These are phyloP conservation scores for Talpa occidentalis DNA, from an alignment of 2,113 vertebrate species.

Conservation along the genomic window DNA sequence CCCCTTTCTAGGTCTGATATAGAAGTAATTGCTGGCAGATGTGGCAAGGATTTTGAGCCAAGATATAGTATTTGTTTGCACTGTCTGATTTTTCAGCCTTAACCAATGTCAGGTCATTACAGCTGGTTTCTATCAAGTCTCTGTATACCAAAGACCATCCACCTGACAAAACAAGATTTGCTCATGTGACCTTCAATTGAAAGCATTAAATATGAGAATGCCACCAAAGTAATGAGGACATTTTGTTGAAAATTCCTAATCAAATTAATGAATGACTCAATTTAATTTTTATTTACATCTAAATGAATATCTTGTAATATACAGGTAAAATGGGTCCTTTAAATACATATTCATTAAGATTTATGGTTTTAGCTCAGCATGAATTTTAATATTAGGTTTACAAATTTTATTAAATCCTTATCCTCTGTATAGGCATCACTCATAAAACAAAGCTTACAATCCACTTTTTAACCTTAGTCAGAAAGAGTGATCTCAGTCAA, in stretches of 20 bases:
- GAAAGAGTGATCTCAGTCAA: slow-evolving; percentile 65
- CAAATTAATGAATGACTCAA: slow-evolving; percentile 82
- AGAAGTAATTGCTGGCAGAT: slow-evolving; percentile 95
- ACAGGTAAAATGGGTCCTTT: slow-evolving; percentile 63
- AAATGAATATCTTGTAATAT: slow-evolving; percentile 64
- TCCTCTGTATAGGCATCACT: slow-evolving; percentile 59
- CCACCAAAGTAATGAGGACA: slow-evolving; percentile 86
- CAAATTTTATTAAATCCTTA: slow-evolving; percentile 44
- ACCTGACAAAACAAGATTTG: slow-evolving; percentile 97
- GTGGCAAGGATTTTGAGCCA: slow-evolving; percentile 86
- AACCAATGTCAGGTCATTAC: slow-evolving; percentile 90
- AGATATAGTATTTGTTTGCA: slow-evolving; percentile 94
- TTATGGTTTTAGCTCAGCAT: slow-evolving; percentile 57
- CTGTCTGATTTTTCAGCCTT: slow-evolving; percentile 94
- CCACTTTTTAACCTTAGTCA: slow-evolving; percentile 55
- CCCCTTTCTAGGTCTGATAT: slow-evolving; percentile 86
- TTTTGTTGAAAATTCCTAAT: slow-evolving; percentile 79
- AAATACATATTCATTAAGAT: slow-evolving; percentile 75
- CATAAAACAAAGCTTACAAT: slow-evolving; percentile 78
- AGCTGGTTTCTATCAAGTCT: slow-evolving; percentile 95
- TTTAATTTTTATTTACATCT: slow-evolving; percentile 80
- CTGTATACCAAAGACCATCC: slow-evolving; percentile 84
- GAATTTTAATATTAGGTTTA: slow-evolving; percentile 57
- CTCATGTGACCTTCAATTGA: slow-evolving; percentile 86
- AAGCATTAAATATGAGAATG: slow-evolving; percentile 87